Base-by-base conservation (phyloP, 2,888 invertebrate species). In the Anaspis maculata region DNA sequence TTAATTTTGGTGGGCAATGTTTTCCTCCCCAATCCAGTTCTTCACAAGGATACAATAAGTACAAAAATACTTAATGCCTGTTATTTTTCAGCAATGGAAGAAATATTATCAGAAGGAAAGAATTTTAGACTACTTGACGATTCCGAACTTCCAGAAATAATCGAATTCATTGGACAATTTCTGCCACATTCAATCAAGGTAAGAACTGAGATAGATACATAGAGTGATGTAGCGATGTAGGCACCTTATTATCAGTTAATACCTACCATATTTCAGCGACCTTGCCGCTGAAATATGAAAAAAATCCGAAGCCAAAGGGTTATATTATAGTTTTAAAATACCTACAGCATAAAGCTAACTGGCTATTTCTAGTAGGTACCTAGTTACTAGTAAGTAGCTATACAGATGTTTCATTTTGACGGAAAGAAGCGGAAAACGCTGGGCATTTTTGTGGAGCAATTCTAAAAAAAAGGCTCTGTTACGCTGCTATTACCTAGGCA, bases 161-260 rank as follows among this genome's bases (percentile, higher is more conserved):
- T 84, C 67, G 79, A 83, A 65, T 73, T 81, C 64, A 76, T 88
- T 64, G 79, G 78, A 62, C 76, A 79, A 69, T 83, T 81, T 73
- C 74, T 87, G 70, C 87, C 88, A 61, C 83, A 86, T 70, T 84
- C 87, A 59, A 73, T 88, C 58, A 88, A 88, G 81, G 88, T 87
- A 74, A 65, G 27, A 13, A 12, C 27, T 26, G 11, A 6, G 25
- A 9, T 9, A 24, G 6, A 9, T 19, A 19, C 9, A 19, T 9
- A 19, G 19, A 9, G 19, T 9, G 19, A 6, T 19, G 5, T 9
- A 19, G 19, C 19, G 5, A 10, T 24, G 25, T 10, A 9, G 25
- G 25, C 25, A 19, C 19, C n/a, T 24, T 9, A 24, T 24, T 6
- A 24, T 24, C 25, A 6, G 9, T 5, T n/a, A n/a, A n/a, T n/a